Evolutionary conservation across 2,113 vertebrate species (phyloP).

Genomic region (Brachyhypopomus gauderio): DNA sequence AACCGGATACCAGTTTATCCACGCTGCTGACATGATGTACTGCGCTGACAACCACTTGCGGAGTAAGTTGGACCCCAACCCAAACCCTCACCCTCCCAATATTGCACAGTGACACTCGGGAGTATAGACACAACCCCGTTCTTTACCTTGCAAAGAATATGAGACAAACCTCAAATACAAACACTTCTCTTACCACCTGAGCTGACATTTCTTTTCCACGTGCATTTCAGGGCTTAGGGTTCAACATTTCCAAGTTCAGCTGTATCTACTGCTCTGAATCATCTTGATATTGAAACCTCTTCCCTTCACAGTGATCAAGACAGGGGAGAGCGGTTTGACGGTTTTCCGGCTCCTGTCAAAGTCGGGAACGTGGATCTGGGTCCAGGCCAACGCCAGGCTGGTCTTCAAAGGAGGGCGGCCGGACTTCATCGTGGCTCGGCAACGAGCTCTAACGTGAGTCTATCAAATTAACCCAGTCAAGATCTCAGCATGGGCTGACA

Average conservation of each 20-base stretch:
- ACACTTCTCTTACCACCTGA: not conserved
- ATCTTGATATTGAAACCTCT: not conserved
- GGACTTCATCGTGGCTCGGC: conserved; percentile 76
- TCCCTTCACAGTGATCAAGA: conserved; percentile 77
- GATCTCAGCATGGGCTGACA: not conserved
- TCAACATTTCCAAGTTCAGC: not conserved
- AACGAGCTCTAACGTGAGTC: conserved; percentile 80
- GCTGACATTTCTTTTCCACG: no score
- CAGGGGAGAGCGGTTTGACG: conserved; percentile 74
- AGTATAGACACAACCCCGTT: not conserved
- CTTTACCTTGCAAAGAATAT: no score
- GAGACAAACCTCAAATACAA: no score
- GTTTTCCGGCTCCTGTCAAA: conserved; percentile 82
- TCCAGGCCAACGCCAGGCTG: conserved; percentile 79
- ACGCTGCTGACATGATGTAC: conserved; percentile 87
- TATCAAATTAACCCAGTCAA: not conserved
- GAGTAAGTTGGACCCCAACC: conserved; percentile 73
- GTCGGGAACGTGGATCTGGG: conserved; percentile 76
- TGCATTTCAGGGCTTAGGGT: no score
- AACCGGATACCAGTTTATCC: conserved; percentile 86
- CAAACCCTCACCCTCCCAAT: not conserved
- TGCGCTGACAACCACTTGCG: conserved; percentile 84
- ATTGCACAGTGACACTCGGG: not conserved
- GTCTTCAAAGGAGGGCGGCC: conserved; percentile 77
- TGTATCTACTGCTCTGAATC: not conserved